phyloP scores from a whole-genome alignment of 2,113 vertebrate genomes.

The Leucosticte australis region DNA sequence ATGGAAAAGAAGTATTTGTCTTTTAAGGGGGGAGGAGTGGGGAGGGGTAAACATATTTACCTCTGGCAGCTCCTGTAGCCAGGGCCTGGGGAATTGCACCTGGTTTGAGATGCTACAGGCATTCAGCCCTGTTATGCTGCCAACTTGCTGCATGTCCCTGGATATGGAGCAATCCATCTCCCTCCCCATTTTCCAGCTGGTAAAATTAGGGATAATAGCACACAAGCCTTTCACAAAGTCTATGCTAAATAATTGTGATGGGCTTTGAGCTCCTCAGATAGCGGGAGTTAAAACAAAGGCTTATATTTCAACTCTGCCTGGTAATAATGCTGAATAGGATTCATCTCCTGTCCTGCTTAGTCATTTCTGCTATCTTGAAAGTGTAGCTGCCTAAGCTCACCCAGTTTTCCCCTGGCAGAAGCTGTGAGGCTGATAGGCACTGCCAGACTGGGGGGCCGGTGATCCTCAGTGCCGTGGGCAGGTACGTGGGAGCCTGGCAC shows the following conservation, averaged over 20 bases:
- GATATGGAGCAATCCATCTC: rapidly evolving
- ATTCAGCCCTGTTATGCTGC: not conserved
- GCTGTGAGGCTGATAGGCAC: not conserved
- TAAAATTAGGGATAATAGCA: slow-evolving; percentile 46
- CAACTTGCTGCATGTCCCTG: not conserved
- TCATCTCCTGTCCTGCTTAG: slow-evolving; percentile 21
- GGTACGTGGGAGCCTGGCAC: not conserved
- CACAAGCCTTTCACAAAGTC: slow-evolving; percentile 12
- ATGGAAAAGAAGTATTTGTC: not conserved
- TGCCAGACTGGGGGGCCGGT: not conserved
- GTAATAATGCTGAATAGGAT: slow-evolving; percentile 31
- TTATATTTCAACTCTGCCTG: slow-evolving; percentile 30
- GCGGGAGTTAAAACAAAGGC: slow-evolving; percentile 38
- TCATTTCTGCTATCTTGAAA: not conserved
- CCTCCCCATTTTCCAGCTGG: not conserved
- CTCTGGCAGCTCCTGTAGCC: not conserved
- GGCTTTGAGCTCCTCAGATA: slow-evolving; percentile 27
- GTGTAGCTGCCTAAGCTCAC: not conserved
- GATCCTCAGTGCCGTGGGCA: not conserved
- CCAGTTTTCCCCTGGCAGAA: not conserved
- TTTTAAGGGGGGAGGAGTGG: not conserved
- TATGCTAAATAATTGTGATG: slow-evolving; percentile 53
- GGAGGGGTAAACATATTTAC: not conserved
- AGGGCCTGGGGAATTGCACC: not conserved
- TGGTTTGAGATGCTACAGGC: not conserved